Evolutionary conservation across 2,888 invertebrate species (phyloP).

Genomic region (Rhagonycha lutea): DNA sequence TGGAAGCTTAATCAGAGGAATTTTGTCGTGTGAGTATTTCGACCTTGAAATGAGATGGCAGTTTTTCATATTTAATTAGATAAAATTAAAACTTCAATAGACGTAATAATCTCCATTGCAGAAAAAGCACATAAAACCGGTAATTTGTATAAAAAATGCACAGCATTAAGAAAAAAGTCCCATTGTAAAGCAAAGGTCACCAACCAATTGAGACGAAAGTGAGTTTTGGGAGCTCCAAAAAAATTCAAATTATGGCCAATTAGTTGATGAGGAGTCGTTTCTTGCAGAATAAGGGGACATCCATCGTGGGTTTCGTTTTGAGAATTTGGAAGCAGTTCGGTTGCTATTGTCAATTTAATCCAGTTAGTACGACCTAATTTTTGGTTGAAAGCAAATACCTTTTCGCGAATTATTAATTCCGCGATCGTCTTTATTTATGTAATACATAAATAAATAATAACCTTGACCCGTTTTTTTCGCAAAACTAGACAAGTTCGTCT

Average conservation of each 20-base stretch:
- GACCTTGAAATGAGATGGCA: neutral
- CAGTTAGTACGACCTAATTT: neutral
- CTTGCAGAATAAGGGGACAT: neutral
- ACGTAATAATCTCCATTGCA: neutral
- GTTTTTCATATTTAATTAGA: neutral
- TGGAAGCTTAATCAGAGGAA: neutral
- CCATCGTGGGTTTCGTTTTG: neutral
- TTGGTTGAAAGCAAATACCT: neutral
- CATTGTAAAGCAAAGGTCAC: neutral
- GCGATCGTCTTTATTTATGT: conserved; percentile 2
- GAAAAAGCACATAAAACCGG: neutral
- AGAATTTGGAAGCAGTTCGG: neutral
- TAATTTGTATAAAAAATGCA: neutral
- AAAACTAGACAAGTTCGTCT: conserved; percentile 11
- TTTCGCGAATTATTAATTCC: neutral
- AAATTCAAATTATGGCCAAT: neutral
- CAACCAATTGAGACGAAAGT: neutral
- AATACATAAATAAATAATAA: conserved; percentile 2
- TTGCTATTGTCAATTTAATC: neutral
- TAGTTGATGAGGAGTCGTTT: neutral
- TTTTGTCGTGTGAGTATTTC: neutral
- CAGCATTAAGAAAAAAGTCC: neutral
- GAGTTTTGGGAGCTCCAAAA: neutral
- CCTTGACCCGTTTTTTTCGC: conserved; percentile 20
- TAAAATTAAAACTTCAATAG: neutral